Evolutionary conservation across 2,888 invertebrate genomes (phyloP).

Genomic region (Rhagonycha fulva): DNA sequence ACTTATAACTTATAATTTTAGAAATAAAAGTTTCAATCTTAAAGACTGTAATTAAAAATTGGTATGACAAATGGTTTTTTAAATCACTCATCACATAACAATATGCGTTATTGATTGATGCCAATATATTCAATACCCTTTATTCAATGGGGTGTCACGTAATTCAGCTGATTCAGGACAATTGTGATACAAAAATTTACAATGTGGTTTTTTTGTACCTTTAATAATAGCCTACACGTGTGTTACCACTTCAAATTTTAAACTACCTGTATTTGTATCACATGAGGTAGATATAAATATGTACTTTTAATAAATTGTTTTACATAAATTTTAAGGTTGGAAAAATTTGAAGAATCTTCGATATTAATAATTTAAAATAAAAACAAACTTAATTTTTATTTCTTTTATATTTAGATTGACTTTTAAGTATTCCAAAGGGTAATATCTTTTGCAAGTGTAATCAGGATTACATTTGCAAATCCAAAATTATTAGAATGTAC

Average conservation of each 20-base stretch:
- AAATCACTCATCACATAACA: background rate
- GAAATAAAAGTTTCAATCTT: background rate
- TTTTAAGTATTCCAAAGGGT: background rate
- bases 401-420: background rate
- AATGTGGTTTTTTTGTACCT: conserved; percentile 7
- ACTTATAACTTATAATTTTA: background rate
- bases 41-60: background rate
- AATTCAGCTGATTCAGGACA: conserved; percentile 19
- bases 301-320: background rate
- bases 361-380: too few relatives aligned
- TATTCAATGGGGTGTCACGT: conserved; percentile 22
- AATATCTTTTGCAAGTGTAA: background rate
- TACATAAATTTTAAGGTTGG: background rate
- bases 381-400: too few relatives aligned
- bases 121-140: conserved; percentile 22
- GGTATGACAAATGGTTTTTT: background rate
- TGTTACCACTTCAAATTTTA: conserved; percentile 10
- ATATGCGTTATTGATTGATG: background rate
- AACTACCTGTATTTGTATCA: background rate
- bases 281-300: background rate
- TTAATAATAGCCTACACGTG: conserved; percentile 4
- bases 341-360: background rate
- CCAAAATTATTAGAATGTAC: background rate
- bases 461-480: background rate
- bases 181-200: conserved; percentile 21